A percentile compares a stretch with the other conserved stretches of the same genome.
These are phyloP conservation scores for Denticeps clupeoides DNA, from an alignment of 2,797 vertebrate species.

Conservation along the genomic window DNA sequence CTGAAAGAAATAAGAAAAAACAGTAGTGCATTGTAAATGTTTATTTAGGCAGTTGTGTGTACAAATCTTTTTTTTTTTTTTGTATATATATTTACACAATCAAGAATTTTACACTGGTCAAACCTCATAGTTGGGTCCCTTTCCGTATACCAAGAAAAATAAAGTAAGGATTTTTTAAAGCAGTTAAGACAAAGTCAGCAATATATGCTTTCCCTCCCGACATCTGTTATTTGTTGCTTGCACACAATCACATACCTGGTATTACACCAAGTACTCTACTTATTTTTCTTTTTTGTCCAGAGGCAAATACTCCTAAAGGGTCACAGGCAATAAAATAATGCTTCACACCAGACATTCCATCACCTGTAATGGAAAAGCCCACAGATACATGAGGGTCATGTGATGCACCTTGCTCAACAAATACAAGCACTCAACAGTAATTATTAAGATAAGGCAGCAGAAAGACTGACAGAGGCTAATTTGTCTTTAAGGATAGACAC, in stretches of 20 bases:
- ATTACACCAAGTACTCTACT: background rate
- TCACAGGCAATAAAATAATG: background rate
- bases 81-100: slow-evolving; percentile 46
- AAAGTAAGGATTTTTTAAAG: slow-evolving; percentile 44
- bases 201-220: slow-evolving; percentile 16
- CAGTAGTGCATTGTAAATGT: slow-evolving; percentile 20
- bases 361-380: background rate
- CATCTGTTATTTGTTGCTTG: slow-evolving; percentile 3
- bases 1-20: slow-evolving; percentile 15
- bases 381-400: background rate
- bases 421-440: slow-evolving; percentile 31
- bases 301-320: background rate
- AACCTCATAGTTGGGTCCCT: slow-evolving; percentile 45
- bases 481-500: background rate
- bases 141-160: slow-evolving; percentile 48
- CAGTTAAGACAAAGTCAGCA: slow-evolving; percentile 38
- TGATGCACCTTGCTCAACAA: background rate
- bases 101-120: slow-evolving; percentile 57
- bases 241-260: slow-evolving; percentile 1
- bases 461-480: slow-evolving; percentile 29
- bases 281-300: no score
- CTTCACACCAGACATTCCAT: background rate
- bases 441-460: slow-evolving; percentile 51
- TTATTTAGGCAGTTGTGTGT: slow-evolving; percentile 73
- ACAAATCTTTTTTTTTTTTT: slow-evolving; percentile 59